These are phyloP conservation scores for Drosophila pseudoobscura DNA, from an alignment of 1,140 invertebrate genomes.

Conservation along the genomic window DNA sequence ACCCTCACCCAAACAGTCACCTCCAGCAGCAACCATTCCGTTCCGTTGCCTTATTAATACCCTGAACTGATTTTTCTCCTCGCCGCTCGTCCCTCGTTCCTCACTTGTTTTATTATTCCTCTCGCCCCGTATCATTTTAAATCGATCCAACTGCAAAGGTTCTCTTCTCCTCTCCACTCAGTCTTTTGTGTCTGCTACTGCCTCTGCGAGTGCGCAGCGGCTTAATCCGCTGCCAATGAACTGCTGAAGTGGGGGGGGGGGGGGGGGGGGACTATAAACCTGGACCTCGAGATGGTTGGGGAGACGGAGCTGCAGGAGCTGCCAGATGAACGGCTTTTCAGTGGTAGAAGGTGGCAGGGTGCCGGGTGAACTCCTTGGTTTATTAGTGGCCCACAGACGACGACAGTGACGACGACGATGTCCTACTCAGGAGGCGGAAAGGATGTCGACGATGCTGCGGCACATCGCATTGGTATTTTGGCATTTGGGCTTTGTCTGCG, in stretches of 20 bases:
- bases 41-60: constrained; percentile 65
- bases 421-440: constrained; percentile 60
- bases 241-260: constrained; percentile 48
- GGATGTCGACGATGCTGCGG: constrained; percentile 57
- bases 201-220: constrained; percentile 64
- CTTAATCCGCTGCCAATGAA: constrained; percentile 83
- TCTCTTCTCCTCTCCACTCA: too few species aligned
- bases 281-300: constrained; percentile 15
- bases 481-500: constrained; percentile 80
- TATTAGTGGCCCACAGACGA: constrained; percentile 65
- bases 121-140: constrained; percentile 66
- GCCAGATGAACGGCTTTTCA: constrained; percentile 72
- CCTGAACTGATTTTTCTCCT: constrained; percentile 73
- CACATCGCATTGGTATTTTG: constrained; percentile 75
- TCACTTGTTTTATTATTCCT: constrained; percentile 43
- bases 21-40: neutral
- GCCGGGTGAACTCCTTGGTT: constrained; percentile 44
- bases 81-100: constrained; percentile 2
- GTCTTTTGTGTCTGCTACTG: constrained; percentile 58
- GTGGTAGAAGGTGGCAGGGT: constrained; percentile 14
- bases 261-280: neutral
- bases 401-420: constrained; percentile 32
- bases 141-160: constrained; percentile 80
- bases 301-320: constrained; percentile 25
- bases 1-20: neutral